Evolutionary conservation across 2,888 invertebrate genomes (phyloP).

Genomic region (Orthosia gracilis): DNA sequence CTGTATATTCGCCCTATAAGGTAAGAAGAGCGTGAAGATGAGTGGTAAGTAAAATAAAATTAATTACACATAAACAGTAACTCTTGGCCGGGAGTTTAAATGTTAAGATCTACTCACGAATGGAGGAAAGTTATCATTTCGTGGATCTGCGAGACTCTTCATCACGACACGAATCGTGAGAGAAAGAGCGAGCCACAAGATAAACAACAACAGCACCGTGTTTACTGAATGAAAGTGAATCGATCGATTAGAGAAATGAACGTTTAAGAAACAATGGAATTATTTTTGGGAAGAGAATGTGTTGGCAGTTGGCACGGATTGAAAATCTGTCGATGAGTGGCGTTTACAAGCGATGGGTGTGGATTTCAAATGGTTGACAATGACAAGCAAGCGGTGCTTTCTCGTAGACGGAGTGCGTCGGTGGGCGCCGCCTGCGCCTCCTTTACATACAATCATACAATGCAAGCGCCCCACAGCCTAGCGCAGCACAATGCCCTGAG

Average conservation of each 20-base stretch:
- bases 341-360: constrained; percentile 59
- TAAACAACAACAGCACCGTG: constrained; percentile 68
- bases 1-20: constrained; percentile 36
- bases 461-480: constrained; percentile 76
- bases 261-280: constrained; percentile 52
- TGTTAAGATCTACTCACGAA: constrained; percentile 76
- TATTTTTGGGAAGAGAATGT: constrained; percentile 41
- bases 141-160: constrained; percentile 84
- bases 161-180: constrained; percentile 82
- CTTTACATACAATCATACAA: constrained; percentile 89
- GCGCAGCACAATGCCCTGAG: constrained; percentile 75
- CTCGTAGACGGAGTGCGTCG: constrained; percentile 78
- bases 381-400: constrained; percentile 74
- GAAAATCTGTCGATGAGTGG: constrained; percentile 48
- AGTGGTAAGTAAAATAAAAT: constrained; percentile 47
- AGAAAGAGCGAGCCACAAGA: constrained; percentile 71
- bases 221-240: constrained; percentile 59
- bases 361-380: constrained; percentile 56
- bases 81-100: constrained; percentile 52
- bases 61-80: constrained; percentile 61
- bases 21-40: constrained; percentile 49
- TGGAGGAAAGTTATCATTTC: constrained; percentile 81
- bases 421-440: constrained; percentile 86
- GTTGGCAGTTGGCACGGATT: constrained; percentile 26
- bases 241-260: constrained; percentile 56